Conservation (phyloP, 64 coral and sea anemone genomes). For the Cladopsammia gracilis region DNA sequence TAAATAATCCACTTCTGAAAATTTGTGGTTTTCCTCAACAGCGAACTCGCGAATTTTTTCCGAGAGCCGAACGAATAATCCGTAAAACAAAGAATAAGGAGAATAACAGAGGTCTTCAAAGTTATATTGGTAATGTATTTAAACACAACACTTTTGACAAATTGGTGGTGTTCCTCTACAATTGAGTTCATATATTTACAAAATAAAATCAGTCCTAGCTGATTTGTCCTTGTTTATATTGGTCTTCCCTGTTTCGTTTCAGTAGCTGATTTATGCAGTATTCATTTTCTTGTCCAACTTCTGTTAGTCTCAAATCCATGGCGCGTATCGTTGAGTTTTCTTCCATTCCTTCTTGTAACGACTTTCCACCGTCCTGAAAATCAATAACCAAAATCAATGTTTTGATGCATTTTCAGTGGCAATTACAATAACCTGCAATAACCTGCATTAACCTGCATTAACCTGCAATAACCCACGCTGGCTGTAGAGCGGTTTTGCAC, state of each 20-base stretch:
- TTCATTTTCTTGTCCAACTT: slow-evolving; percentile 99
- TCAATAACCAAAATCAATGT: neutral
- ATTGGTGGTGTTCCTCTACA: neutral
- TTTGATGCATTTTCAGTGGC: no score
- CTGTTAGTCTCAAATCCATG: slow-evolving; percentile 96
- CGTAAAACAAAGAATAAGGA: neutral
- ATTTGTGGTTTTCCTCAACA: no score
- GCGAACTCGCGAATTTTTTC: no score
- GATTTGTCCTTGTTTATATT: slow-evolving; percentile 67
- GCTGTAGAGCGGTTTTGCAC: no score
- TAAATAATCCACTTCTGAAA: no score
- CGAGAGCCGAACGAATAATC: no score
- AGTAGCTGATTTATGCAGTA: slow-evolving; percentile 97
- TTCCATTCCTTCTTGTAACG: slow-evolving; percentile 97
- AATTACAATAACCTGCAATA: no score
- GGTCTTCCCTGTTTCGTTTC: slow-evolving; percentile 92
- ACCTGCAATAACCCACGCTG: no score
- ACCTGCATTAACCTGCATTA: no score
- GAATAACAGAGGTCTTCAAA: no score
- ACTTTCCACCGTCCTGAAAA: slow-evolving; percentile 95
- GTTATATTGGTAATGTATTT: no score
- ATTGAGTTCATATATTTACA: neutral
- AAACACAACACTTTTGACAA: neutral
- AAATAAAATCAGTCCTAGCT: neutral
- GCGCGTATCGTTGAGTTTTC: slow-evolving; percentile 89